Evolutionary conservation across 1,140 invertebrate species (phyloP).

Genomic region (Paralvinella palmiformis): DNA sequence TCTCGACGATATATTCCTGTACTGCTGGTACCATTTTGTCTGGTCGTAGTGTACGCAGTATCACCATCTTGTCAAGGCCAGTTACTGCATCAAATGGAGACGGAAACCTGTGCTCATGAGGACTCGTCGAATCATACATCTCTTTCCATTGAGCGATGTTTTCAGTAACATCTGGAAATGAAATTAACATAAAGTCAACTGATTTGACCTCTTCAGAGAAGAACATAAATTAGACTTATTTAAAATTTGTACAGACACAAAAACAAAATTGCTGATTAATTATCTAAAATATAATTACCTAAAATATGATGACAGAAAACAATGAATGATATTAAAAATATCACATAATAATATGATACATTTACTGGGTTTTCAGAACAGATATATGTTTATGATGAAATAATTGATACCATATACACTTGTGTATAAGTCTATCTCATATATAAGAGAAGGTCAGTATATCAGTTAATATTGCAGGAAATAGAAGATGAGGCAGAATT

Average conservation of each 20-base stretch:
- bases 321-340: too few relatives aligned
- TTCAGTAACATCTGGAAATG: conserved; percentile 41
- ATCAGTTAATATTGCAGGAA: too few relatives aligned
- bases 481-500: too few relatives aligned
- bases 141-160: conserved; percentile 50
- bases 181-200: conserved; percentile 34
- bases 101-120: conserved; percentile 38
- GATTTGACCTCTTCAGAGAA: conserved; percentile 27
- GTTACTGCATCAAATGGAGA: conserved; percentile 36
- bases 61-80: conserved; percentile 43
- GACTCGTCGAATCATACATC: conserved; percentile 50
- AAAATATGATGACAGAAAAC: too few relatives aligned
- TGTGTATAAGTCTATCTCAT: too few relatives aligned
- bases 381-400: too few relatives aligned
- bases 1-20: conserved; percentile 48
- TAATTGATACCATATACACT: too few relatives aligned
- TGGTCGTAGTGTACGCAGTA: conserved; percentile 43
- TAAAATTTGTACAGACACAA: conserved; percentile 3
- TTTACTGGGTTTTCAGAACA: too few relatives aligned
- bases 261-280: too few relatives aligned
- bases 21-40: conserved; percentile 50
- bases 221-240: conserved; percentile 5
- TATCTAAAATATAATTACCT: too few relatives aligned
- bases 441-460: too few relatives aligned
- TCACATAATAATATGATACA: too few relatives aligned